These are phyloP conservation scores for Drosophila eugracilis DNA, from an alignment of 1,140 invertebrate genomes.

Conservation along the genomic window DNA sequence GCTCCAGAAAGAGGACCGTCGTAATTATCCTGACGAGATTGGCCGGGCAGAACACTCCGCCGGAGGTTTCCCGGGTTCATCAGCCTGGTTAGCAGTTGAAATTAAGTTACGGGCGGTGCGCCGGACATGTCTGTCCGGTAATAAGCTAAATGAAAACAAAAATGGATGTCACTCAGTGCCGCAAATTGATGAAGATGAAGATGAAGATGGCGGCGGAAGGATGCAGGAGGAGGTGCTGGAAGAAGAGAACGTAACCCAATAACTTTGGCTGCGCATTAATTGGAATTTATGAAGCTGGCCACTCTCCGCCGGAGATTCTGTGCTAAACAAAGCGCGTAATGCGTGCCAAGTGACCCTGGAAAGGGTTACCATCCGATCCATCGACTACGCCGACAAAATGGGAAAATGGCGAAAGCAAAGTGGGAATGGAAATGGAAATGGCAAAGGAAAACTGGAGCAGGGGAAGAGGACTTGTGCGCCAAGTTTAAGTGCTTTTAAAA, in stretches of 20 bases:
- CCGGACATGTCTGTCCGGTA: constrained; percentile 61
- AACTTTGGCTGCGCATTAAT: constrained; percentile 75
- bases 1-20: constrained; percentile 11
- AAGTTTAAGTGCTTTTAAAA: constrained; percentile 83
- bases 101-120: constrained; percentile 62
- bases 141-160: constrained; percentile 81
- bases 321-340: constrained; percentile 71
- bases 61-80: constrained; percentile 43
- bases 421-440: constrained; percentile 11
- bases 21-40: constrained; percentile 79
- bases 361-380: constrained; percentile 49
- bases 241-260: constrained; percentile 64
- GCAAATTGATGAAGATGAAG: constrained; percentile 68
- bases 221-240: background rate
- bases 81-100: constrained; percentile 47
- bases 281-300: constrained; percentile 71
- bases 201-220: constrained; percentile 26
- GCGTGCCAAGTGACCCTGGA: constrained; percentile 39
- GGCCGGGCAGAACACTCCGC: constrained; percentile 18
- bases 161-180: constrained; percentile 61
- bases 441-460: constrained; percentile 19
- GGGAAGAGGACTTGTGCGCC: constrained; percentile 47
- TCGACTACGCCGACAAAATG: background rate
- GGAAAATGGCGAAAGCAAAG: constrained; percentile 23
- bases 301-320: constrained; percentile 15